A percentile compares a stretch with the other conserved stretches of the same genome.
phyloP scores from a whole-genome alignment of 2,888 invertebrate genomes.

The Athetis lepigone region DNA sequence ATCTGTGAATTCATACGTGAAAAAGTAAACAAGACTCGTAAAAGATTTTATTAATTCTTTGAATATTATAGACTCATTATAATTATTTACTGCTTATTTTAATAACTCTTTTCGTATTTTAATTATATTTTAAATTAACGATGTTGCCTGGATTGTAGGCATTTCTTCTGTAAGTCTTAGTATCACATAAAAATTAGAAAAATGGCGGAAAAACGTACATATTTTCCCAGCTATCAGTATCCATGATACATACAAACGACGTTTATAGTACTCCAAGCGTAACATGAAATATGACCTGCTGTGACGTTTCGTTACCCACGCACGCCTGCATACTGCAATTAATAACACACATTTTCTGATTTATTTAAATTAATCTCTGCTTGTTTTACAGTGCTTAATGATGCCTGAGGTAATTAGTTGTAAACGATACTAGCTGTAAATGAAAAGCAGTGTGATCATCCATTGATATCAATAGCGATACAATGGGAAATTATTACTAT shows the following conservation, averaged over 20 bases:
- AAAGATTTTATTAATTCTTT: too few relatives aligned
- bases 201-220: neutral
- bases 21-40: too few relatives aligned
- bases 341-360: conserved; percentile 37
- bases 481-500: too few relatives aligned
- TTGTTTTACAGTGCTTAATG: conserved; percentile 28
- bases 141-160: too few relatives aligned
- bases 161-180: too few relatives aligned
- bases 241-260: conserved; percentile 24
- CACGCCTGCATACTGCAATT: conserved; percentile 19
- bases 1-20: too few relatives aligned
- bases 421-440: conserved; percentile 15
- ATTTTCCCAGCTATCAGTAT: conserved; percentile 2
- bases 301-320: conserved; percentile 35
- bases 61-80: too few relatives aligned
- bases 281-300: conserved; percentile 37
- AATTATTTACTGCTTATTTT: too few relatives aligned
- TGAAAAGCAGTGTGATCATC: conserved; percentile 4
- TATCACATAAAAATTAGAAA: too few relatives aligned
- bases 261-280: conserved; percentile 17
- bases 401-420: conserved; percentile 15
- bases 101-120: too few relatives aligned
- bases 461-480: neutral
- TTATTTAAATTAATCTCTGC: conserved; percentile 39
- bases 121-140: too few relatives aligned